Percentiles rank a stretch among this genome's conserved stretches.
phyloP scores from a whole-genome alignment of 2,888 invertebrate genomes.

The Caenorhabditis plicata region DNA sequence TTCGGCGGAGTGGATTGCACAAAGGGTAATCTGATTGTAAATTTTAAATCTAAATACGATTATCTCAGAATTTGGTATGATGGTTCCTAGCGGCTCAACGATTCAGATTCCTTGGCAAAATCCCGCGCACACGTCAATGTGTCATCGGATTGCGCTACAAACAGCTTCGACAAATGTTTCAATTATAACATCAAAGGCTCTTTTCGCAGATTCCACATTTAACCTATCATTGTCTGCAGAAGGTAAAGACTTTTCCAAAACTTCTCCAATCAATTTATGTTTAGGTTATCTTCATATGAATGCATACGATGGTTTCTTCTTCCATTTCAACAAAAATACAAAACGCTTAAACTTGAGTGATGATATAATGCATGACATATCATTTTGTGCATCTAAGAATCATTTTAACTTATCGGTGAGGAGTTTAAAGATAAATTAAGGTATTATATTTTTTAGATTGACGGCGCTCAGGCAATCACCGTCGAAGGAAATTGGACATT shows the following conservation, averaged over 20 bases:
- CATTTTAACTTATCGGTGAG: slow-evolving; percentile 53
- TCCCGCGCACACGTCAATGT: slow-evolving; percentile 58
- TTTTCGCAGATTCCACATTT: slow-evolving; percentile 61
- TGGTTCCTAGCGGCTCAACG: slow-evolving; percentile 57
- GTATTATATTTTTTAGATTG: too few relatives aligned
- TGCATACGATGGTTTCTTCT: slow-evolving; percentile 60
- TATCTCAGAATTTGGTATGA: slow-evolving; percentile 59
- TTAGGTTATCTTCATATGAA: slow-evolving; percentile 51
- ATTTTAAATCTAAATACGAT: neutral
- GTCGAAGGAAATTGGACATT: slow-evolving; percentile 63
- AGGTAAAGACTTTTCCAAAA: slow-evolving; percentile 21
- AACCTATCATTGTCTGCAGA: slow-evolving; percentile 52
- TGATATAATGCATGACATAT: slow-evolving; percentile 58
- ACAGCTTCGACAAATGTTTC: slow-evolving; percentile 46
- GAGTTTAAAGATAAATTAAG: too few relatives aligned
- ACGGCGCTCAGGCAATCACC: slow-evolving; percentile 49
- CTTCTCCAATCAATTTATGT: too few relatives aligned
- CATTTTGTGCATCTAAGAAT: slow-evolving; percentile 55
- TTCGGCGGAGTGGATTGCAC: slow-evolving; percentile 60
- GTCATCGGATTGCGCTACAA: slow-evolving; percentile 57
- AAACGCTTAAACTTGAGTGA: slow-evolving; percentile 44
- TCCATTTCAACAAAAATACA: slow-evolving; percentile 47
- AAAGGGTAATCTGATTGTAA: slow-evolving; percentile 36
- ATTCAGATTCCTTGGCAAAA: slow-evolving; percentile 63
- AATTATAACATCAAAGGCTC: slow-evolving; percentile 49